Base-by-base conservation (phyloP, 2,113 vertebrate genomes). In the Beaufortia kweichowensis region DNA sequence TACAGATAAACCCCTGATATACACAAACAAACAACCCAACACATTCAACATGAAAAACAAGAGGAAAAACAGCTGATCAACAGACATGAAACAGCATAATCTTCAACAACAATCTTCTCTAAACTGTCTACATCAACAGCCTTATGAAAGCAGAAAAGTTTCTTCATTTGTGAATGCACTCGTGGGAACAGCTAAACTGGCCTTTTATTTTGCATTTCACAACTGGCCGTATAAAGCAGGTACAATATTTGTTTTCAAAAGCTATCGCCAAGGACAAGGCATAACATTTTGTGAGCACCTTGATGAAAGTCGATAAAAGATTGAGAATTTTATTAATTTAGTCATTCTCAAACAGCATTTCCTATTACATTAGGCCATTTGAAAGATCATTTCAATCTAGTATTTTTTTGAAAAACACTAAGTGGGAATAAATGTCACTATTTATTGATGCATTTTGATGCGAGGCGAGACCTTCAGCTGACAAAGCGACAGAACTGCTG, bases 241-340 rank as follows among this genome's bases (percentile, higher is more conserved):
- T 50, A n/a, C n/a, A n/a, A n/a, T n/a, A 50, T 79, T 80, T 69
- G 64, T 24, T 53, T 78, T 66, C 21, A 64, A 59, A 69, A 59
- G 79, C 60, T 63, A 73, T 61, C 55, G 60, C 57, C 62, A 67
- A 82, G 75, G 65, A 68, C 81, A 46, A 46, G 78, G 68, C 74
- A 63, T 75, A 78, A 82, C 84, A 48, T 74, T 69, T 9, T 76
- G 77, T 28, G 77, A 84, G 77, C 75, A 78, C 78, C 77, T 81
- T 80, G 74, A 84, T 85, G 80, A 86, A 86, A 72, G 21, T 1
- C 77, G 79, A 86, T 35, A 75, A 83, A 84, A 83, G 67, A 84
- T 72, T 71, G 68, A 83, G 62, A 62, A 83, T 77, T 86, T 80
- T 53, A 70, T 87, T 85, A 79, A 82, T 81, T 83, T 0, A 0